phyloP scores from a whole-genome alignment of 92 coral and sea anemone genomes.

The Epizoanthus illoricatus region DNA sequence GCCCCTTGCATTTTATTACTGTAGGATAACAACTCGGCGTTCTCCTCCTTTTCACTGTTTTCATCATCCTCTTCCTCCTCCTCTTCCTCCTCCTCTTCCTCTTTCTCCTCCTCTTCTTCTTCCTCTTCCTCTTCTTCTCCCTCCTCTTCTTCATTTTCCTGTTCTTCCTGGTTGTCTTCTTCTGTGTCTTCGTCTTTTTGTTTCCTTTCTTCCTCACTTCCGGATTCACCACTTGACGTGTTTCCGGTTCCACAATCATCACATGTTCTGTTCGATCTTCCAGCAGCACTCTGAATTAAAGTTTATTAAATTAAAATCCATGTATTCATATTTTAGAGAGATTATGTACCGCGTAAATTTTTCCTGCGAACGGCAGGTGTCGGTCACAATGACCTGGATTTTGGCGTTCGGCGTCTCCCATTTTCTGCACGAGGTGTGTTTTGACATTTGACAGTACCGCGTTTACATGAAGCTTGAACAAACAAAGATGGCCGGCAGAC shows the following conservation, averaged over 20 bases:
- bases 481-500: no score
- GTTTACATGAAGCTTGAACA: no score
- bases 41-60: conserved; percentile 31
- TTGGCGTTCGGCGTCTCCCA: no score
- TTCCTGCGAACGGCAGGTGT: no score
- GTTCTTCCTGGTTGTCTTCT: conserved; percentile 28
- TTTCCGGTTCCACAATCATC: not conserved
- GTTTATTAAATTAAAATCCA: no score
- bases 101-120: not conserved
- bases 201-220: conserved; percentile 13
- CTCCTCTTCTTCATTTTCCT: not conserved
- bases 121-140: not conserved
- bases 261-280: not conserved
- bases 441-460: no score
- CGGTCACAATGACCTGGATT: no score
- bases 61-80: conserved; percentile 26
- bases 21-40: conserved; percentile 44
- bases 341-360: no score
- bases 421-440: no score
- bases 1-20: conserved; percentile 68
- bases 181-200: conserved; percentile 20
- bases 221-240: not conserved
- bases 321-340: no score
- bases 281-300: not conserved
- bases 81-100: not conserved